Base-by-base conservation (phyloP, 2,797 vertebrate species). In the Phalanger gymnotis region DNA sequence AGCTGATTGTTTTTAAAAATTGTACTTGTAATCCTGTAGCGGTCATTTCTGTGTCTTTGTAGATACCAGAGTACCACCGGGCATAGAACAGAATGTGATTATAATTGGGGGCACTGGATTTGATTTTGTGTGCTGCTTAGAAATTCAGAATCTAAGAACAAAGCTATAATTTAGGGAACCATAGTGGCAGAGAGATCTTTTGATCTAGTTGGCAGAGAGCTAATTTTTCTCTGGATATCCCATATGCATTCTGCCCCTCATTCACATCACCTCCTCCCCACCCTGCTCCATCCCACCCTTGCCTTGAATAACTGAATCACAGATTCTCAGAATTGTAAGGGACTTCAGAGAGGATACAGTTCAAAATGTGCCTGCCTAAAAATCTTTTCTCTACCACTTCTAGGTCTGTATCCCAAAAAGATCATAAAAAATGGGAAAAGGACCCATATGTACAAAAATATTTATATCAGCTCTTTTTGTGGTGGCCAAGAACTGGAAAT, bases 1-100 rank as follows among this genome's bases (percentile, higher is more conserved):
- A 95, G 53, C 58, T 96, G 53, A 95, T 97, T 97, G 97, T 53
- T 97, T 97, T 53, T 51, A 96, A 14, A 53, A 96, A 73, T 92
- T 89, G 1, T 91, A 73, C 55, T 96, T 91, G 66, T 92, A 93
- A 92, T 22, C 13, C 28, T 93, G 94, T 56, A 57, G 89, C 22
- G 87, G 73, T 93, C 90, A 95, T 95, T 96, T 93, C 12, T 16
- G 55, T 28, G 92, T 97, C 94, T 89, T 94, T 90, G 94, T 95
- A 58, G 92, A 94, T 95, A 90, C 5, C 66, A 73, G 7, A 40
- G 6, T 22, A 73, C n/a, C 5, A 40, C 2, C 9, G 19, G 34
- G n/a, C 66, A 73, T 40, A 40, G 16, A 73, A 73, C 16, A 40
- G n/a, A 73, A 73, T 40, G 1, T 40, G 19, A 22, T 40, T 73